These are phyloP conservation scores for Lagopus muta DNA, from an alignment of 2,113 vertebrate species.

Conservation along the genomic window DNA sequence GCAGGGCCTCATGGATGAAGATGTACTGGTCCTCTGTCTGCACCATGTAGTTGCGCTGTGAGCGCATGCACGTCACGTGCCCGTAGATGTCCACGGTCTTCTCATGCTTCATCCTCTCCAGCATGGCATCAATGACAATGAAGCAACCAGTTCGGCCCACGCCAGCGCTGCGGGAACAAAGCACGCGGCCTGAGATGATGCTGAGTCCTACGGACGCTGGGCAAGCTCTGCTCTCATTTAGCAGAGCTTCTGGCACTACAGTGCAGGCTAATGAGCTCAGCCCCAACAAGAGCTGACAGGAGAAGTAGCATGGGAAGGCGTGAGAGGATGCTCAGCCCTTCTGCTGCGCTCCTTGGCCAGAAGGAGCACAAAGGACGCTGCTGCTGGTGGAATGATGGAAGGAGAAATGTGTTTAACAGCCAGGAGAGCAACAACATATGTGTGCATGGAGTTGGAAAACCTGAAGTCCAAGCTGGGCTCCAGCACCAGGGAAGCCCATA, in stretches of 20 bases:
- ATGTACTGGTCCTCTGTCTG: slow-evolving; percentile 98
- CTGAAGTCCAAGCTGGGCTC: neutral
- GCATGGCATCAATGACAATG: slow-evolving; percentile 94
- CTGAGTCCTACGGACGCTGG: neutral
- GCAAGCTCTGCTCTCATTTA: neutral
- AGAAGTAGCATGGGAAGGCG: neutral
- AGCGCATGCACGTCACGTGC: slow-evolving; percentile 94
- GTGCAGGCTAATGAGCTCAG: neutral
- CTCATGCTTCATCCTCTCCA: slow-evolving; percentile 95
- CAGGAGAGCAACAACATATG: rapidly evolving
- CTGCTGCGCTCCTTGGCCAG: neutral
- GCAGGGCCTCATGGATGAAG: slow-evolving; percentile 94
- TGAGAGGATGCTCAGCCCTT: neutral
- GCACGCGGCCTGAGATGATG: neutral
- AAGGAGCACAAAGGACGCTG: neutral
- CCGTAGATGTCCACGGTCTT: slow-evolving; percentile 94
- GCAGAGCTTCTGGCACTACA: rapidly evolving
- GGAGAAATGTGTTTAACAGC: neutral
- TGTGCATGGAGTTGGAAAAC: neutral
- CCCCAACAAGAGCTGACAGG: neutral
- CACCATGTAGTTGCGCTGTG: slow-evolving; percentile 99
- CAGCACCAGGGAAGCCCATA: neutral
- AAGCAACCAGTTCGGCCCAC: slow-evolving; percentile 96
- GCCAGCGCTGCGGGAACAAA: slow-evolving; percentile 82
- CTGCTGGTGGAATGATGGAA: neutral